A percentile compares a stretch with the other conserved stretches of the same genome.
Evolutionary conservation across 1,140 invertebrate species (phyloP).

Genomic region (Drosophila lini): DNA sequence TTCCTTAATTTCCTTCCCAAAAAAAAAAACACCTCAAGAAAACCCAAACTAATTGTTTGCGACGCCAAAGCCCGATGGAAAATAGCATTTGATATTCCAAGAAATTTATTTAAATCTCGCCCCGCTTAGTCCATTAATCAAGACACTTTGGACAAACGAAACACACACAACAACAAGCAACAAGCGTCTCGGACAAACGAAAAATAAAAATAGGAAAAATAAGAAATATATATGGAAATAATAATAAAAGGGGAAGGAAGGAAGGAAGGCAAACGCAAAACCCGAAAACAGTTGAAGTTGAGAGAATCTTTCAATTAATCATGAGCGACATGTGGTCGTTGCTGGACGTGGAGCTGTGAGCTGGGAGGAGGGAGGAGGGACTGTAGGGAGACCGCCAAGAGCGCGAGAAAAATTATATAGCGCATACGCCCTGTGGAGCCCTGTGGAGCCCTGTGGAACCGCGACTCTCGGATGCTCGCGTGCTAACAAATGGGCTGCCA

Average conservation of each 20-base stretch:
- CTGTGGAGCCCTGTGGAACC: constrained; percentile 8
- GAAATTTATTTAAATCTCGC: constrained; percentile 48
- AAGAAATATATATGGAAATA: constrained; percentile 3
- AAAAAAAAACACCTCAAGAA: neutral
- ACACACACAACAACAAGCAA: constrained; percentile 5
- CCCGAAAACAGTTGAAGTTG: constrained; percentile 64
- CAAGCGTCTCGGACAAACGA: neutral
- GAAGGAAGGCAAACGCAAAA: constrained; percentile 28
- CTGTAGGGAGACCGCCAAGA: constrained; percentile 53
- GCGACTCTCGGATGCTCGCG: constrained; percentile 33
- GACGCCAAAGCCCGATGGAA: constrained; percentile 1
- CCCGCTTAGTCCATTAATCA: constrained; percentile 48
- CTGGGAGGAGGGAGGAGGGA: neutral
- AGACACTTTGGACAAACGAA: constrained; percentile 34
- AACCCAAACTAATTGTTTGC: constrained; percentile 21
- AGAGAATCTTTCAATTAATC: constrained; percentile 78
- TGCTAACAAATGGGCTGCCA: constrained; percentile 73
- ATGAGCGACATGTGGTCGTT: constrained; percentile 78
- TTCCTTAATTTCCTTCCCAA: neutral
- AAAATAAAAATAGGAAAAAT: neutral
- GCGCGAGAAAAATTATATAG: constrained; percentile 76
- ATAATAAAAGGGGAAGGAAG: neutral
- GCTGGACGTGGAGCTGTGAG: constrained; percentile 8
- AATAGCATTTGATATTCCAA: constrained; percentile 9
- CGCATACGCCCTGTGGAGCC: constrained; percentile 59